phyloP scores from a whole-genome alignment of 1,140 invertebrate species.

The Dinoponera quadriceps region DNA sequence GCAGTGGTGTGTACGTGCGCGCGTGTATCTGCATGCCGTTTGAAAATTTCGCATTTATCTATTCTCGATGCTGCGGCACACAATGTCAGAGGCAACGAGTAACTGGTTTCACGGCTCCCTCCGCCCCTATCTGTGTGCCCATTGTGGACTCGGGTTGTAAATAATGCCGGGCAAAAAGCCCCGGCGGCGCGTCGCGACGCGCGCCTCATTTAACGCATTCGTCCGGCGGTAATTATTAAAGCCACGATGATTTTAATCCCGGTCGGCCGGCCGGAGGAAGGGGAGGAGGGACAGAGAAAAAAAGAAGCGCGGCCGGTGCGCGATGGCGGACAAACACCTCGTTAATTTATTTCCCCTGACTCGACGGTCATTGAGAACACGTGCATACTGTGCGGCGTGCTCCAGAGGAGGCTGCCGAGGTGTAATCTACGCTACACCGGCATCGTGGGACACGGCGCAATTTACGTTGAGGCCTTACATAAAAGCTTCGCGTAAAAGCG shows the following conservation, averaged over 20 bases:
- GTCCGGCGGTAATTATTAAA: slow-evolving; percentile 67
- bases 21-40: not conserved
- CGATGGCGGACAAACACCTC: slow-evolving; percentile 71
- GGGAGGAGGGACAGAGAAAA: not conserved
- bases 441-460: slow-evolving; percentile 5
- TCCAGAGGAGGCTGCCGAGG: not conserved
- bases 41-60: slow-evolving; percentile 28
- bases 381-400: not conserved
- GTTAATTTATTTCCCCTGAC: slow-evolving; percentile 69
- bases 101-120: slow-evolving; percentile 32
- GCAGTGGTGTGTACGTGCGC: no score
- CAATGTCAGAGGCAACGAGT: slow-evolving; percentile 36
- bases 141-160: slow-evolving; percentile 60
- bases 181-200: slow-evolving; percentile 46
- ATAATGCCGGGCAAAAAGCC: slow-evolving; percentile 63
- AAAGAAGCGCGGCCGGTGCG: not conserved
- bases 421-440: slow-evolving; percentile 8
- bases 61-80: slow-evolving; percentile 8
- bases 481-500: not conserved
- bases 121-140: not conserved
- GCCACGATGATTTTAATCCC: slow-evolving; percentile 67
- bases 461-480: slow-evolving; percentile 10
- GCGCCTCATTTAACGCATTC: slow-evolving; percentile 64
- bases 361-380: slow-evolving; percentile 51
- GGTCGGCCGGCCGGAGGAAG: not conserved